Conservation (phyloP, 2,113 vertebrate species). For the Aldabrachelys gigantea region DNA sequence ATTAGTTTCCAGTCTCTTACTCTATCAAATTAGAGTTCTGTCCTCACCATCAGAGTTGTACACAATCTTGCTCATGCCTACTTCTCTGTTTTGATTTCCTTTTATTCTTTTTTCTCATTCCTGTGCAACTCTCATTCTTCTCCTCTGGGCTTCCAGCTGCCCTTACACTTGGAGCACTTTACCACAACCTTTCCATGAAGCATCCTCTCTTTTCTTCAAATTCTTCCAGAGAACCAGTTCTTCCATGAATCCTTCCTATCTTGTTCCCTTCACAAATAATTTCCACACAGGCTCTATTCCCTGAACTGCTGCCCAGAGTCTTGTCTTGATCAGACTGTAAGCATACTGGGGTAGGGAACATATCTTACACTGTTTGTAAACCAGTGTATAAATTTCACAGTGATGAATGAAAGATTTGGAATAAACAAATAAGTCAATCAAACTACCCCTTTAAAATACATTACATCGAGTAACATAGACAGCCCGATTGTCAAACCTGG, state of each 20-base stretch:
- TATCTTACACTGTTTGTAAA: neutral
- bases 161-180: neutral
- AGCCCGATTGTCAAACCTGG: neutral
- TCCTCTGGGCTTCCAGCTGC: neutral
- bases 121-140: neutral
- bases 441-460: neutral
- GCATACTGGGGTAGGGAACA: neutral
- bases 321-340: neutral
- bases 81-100: neutral
- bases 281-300: neutral
- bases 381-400: neutral
- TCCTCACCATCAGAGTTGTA: neutral
- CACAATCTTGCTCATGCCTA: neutral
- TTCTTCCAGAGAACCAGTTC: neutral
- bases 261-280: neutral
- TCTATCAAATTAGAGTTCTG: neutral
- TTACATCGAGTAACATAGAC: neutral
- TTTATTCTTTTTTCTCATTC: neutral
- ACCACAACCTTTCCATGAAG: neutral
- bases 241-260: neutral
- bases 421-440: neutral
- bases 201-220: neutral
- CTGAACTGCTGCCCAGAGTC: neutral
- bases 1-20: neutral
- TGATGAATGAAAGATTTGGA: neutral